These are phyloP conservation scores for Drosophila subquinaria DNA, from an alignment of 2,888 invertebrate genomes.

Conservation along the genomic window DNA sequence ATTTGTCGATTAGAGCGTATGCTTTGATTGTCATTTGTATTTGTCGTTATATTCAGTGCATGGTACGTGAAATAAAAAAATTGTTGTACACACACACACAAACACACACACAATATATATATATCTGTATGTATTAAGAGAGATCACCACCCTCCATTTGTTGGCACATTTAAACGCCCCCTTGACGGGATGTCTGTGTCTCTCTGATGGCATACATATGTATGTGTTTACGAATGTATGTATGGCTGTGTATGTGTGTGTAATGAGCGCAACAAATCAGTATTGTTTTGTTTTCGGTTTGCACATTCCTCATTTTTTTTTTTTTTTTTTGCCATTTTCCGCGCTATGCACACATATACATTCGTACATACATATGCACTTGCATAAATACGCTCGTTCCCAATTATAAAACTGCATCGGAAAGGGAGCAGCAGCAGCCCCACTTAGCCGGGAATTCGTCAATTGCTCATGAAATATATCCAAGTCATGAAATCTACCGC, in stretches of 20 bases:
- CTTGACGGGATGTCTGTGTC: constrained; percentile 25
- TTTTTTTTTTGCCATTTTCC: constrained; percentile 26
- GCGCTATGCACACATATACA: constrained; percentile 38
- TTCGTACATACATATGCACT: neutral
- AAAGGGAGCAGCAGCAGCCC: constrained; percentile 8
- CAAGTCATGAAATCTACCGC: constrained; percentile 40
- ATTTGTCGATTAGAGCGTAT: constrained; percentile 52
- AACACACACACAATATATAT: constrained; percentile 13
- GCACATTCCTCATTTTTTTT: constrained; percentile 63
- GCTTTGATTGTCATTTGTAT: constrained; percentile 59
- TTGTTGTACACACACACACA: constrained; percentile 32
- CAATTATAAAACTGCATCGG: constrained; percentile 25
- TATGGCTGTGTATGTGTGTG: constrained; percentile 27
- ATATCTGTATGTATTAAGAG: constrained; percentile 23
- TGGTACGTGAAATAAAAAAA: constrained; percentile 61
- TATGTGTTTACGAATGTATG: neutral
- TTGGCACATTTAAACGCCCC: constrained; percentile 56
- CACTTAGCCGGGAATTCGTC: constrained; percentile 14
- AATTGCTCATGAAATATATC: constrained; percentile 44
- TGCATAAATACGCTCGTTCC: neutral
- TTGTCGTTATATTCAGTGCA: constrained; percentile 51
- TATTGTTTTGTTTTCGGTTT: constrained; percentile 55
- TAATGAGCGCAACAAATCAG: constrained; percentile 70
- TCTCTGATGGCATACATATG: neutral
- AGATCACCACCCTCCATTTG: constrained; percentile 51